Evolutionary conservation across 2,888 invertebrate genomes (phyloP), one percentile per base, ranked within the genome.

Genomic region (Drosophila helvetica): DNA sequence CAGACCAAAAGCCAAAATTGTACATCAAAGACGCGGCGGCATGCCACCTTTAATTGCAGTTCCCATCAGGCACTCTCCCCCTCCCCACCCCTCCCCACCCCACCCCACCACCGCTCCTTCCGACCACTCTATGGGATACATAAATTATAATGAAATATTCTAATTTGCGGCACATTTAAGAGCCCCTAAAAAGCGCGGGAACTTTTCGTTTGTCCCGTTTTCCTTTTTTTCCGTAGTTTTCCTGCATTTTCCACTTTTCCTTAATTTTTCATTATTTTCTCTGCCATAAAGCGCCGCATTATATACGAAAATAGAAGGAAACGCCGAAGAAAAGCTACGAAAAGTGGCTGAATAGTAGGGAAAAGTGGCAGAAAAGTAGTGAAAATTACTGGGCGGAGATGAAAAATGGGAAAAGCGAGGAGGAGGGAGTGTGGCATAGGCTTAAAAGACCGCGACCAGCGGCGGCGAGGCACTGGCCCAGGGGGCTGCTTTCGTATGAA

Each of bases 401-500:
- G 48, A 43, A 10, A 10, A 30, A 30, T 30, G 30, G 8, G 10
- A 30, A 30, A 1, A 8, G 9, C 3, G 30, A 2, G 30, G 9
- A 9, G 9, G 8, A 9, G 22, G 22, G 5, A 22, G 22, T 15
- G 15, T 25, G 68, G 66, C 15, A 50, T 18, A 43, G 53, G 5
- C 17, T 30, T 45, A 45, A 15, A 45, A 42, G 19, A 58, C n/a
- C 38, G 43, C 38, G 22, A 33, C 51, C 48, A 55, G 18, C 15
- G 47, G 10, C 25, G n/a, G 53, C 7, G 48, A 48, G 46, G 55
- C 63, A 64, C 56, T 68, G 76, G 53, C 54, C 48, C 57, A 57
- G 54, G 69, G 69, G 78, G 77, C 79, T 86, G 76, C 74, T 74
- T 88, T 38, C 81, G 87, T 88, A 85, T 88, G 85, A 88, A 85